Evolutionary conservation across 2,797 vertebrate species (phyloP).

Genomic region (Phaenicophaeus curvirostris): DNA sequence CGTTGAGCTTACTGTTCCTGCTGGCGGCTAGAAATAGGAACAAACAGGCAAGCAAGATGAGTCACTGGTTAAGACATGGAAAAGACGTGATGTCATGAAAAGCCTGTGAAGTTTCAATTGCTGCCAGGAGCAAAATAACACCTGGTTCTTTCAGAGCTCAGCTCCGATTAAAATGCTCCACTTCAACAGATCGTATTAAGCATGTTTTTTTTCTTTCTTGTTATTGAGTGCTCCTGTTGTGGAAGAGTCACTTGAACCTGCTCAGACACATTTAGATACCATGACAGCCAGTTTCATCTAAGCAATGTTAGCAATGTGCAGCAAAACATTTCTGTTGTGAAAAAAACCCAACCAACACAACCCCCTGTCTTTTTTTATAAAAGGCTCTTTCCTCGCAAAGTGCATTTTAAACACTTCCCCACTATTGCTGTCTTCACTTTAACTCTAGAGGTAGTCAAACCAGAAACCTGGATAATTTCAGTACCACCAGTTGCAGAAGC

Average conservation of each 20-base stretch:
- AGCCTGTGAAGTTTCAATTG: slow-evolving; percentile 59
- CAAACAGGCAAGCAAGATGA: slow-evolving; percentile 69
- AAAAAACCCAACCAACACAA: not conserved
- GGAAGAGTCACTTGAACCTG: not conserved
- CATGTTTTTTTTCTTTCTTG: not conserved
- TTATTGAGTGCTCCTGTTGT: not conserved
- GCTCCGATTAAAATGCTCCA: slow-evolving; percentile 25
- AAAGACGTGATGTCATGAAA: slow-evolving; percentile 67
- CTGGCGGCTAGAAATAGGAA: slow-evolving; percentile 77
- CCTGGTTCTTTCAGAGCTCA: slow-evolving; percentile 34
- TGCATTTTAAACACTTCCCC: not conserved
- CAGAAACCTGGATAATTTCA: not conserved
- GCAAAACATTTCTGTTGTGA: not conserved
- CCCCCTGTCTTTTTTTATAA: not conserved
- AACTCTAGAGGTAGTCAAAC: not conserved
- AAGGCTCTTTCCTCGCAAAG: not conserved
- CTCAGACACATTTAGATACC: not conserved
- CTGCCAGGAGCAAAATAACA: slow-evolving; percentile 62
- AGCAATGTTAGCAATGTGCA: not conserved
- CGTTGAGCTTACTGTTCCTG: slow-evolving; percentile 58
- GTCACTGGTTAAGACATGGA: slow-evolving; percentile 71
- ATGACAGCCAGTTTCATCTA: not conserved
- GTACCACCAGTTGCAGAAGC: not conserved
- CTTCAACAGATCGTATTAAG: slow-evolving; percentile 17
- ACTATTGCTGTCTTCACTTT: not conserved